Conservation (phyloP, 1,140 invertebrate genomes). For the Drosophila lowei region DNA sequence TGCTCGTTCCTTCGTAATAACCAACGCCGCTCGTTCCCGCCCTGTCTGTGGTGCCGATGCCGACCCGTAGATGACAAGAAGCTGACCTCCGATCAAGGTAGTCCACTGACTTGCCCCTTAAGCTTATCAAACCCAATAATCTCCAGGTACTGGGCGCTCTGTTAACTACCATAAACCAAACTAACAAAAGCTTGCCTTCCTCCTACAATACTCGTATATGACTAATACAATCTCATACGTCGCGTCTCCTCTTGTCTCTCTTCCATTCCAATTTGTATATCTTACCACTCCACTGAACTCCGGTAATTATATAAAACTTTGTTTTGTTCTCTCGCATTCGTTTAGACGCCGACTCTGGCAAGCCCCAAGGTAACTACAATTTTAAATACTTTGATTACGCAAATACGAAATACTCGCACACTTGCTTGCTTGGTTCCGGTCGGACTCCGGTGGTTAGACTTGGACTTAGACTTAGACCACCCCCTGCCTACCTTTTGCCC, state of each 20-base stretch:
- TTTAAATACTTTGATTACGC: slow-evolving; percentile 23
- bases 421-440: slow-evolving; percentile 17
- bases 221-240: background rate
- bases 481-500: too few species aligned
- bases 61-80: slow-evolving; percentile 72
- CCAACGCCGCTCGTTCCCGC: slow-evolving; percentile 37
- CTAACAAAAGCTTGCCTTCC: slow-evolving; percentile 5
- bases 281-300: background rate
- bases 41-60: slow-evolving; percentile 32
- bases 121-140: slow-evolving; percentile 25
- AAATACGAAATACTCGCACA: background rate
- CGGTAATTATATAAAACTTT: slow-evolving; percentile 11
- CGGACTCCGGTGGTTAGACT: background rate
- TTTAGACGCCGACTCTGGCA: slow-evolving; percentile 65
- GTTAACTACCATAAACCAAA: slow-evolving; percentile 3
- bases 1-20: slow-evolving; percentile 38
- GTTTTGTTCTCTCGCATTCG: slow-evolving; percentile 34
- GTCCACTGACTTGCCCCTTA: slow-evolving; percentile 21
- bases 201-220: background rate
- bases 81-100: slow-evolving; percentile 72
- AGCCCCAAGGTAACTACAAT: slow-evolving; percentile 68
- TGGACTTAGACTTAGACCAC: too few species aligned
- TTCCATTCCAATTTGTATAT: background rate
- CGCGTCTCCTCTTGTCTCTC: background rate
- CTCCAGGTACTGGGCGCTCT: slow-evolving; percentile 6